Evolutionary conservation across 2,888 invertebrate genomes (phyloP).

Genomic region (Suillia variegata): DNA sequence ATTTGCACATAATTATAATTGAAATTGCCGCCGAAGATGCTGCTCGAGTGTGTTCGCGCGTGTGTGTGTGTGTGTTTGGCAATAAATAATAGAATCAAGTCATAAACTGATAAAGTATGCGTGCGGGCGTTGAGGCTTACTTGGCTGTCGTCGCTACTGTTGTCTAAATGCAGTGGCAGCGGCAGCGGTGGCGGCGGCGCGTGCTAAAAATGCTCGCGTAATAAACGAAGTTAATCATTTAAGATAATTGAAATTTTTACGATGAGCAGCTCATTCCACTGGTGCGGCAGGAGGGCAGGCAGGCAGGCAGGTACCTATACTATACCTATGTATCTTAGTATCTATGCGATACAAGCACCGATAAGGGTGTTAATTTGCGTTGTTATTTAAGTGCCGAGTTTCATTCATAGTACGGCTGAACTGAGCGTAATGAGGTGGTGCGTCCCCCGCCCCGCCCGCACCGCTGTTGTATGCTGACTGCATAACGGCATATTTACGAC

Average conservation of each 20-base stretch:
- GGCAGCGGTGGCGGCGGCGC: no score
- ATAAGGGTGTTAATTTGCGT: not conserved
- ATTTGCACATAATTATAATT: conserved; percentile 56
- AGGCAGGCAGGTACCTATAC: no score
- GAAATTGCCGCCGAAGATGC: conserved; percentile 42
- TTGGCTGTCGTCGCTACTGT: no score
- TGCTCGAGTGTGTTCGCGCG: not conserved
- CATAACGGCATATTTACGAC: conserved; percentile 1
- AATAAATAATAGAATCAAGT: conserved; percentile 57
- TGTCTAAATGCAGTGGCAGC: no score
- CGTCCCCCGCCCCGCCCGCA: no score
- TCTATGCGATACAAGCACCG: not conserved
- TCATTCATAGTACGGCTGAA: not conserved
- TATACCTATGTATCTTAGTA: no score
- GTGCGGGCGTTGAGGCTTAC: no score
- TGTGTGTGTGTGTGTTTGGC: conserved; percentile 27
- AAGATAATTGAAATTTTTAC: conserved; percentile 57
- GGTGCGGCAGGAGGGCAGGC: not conserved
- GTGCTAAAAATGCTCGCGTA: conserved; percentile 25
- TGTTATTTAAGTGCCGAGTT: not conserved
- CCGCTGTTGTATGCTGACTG: not conserved
- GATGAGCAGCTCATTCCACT: conserved; percentile 17
- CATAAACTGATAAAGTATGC: conserved; percentile 54
- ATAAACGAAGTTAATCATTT: conserved; percentile 56
- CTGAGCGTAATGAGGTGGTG: no score